A percentile compares a stretch with the other conserved stretches of the same genome.
These are phyloP conservation scores for Danionella dracula DNA, from an alignment of 2,797 vertebrate species.

Conservation along the genomic window DNA sequence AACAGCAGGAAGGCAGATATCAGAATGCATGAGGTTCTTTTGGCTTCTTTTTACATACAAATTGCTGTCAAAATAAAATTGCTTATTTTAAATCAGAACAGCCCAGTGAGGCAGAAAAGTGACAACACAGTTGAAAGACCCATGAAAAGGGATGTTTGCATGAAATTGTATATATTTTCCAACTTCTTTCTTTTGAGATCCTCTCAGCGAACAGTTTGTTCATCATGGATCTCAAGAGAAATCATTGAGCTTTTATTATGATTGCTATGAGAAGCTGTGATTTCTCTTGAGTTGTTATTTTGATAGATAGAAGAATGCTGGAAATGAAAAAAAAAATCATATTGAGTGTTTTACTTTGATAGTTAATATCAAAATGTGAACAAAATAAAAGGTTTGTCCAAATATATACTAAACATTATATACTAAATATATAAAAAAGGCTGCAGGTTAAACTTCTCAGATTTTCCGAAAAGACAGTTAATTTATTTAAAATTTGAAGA, in stretches of 20 bases:
- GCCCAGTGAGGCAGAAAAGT: constrained; percentile 56
- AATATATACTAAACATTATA: too few relatives aligned
- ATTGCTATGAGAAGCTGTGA: too few relatives aligned
- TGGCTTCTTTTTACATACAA: constrained; percentile 69
- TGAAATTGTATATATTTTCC: constrained; percentile 52
- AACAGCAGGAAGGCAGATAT: constrained; percentile 57
- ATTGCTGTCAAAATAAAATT: constrained; percentile 76
- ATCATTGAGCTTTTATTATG: not conserved
- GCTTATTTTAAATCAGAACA: constrained; percentile 66
- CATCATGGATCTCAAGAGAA: not conserved
- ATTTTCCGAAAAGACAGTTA: too few relatives aligned
- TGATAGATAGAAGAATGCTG: not conserved
- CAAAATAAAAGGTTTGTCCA: too few relatives aligned
- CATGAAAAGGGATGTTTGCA: constrained; percentile 67
- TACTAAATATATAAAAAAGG: too few relatives aligned
- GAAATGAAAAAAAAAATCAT: not conserved
- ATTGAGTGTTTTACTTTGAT: too few relatives aligned
- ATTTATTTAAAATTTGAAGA: too few relatives aligned
- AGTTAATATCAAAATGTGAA: too few relatives aligned
- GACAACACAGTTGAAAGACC: constrained; percentile 21
- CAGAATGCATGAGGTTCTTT: constrained; percentile 45
- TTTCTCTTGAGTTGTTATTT: too few relatives aligned
- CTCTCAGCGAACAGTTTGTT: not conserved
- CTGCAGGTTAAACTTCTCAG: too few relatives aligned
- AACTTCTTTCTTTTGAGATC: constrained; percentile 50